These are phyloP conservation scores for Callinectes sapidus DNA, from an alignment of 2,888 invertebrate genomes.

Conservation along the genomic window DNA sequence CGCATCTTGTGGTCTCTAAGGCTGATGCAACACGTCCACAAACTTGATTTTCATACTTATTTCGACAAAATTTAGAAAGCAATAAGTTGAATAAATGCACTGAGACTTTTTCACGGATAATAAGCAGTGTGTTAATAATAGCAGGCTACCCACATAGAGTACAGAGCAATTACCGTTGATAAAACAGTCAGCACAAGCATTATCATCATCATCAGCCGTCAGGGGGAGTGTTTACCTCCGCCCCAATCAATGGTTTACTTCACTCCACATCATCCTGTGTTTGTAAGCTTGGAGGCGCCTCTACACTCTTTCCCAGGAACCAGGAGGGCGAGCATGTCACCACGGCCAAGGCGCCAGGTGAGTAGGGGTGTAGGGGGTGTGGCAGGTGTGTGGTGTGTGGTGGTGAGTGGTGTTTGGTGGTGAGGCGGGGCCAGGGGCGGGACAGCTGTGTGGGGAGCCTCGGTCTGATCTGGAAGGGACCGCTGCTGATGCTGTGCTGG, in stretches of 20 bases:
- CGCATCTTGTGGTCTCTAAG: not conserved
- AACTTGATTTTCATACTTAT: not conserved
- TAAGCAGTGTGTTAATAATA: not conserved
- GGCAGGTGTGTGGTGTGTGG: not conserved
- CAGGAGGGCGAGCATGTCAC: not conserved
- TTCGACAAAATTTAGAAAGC: not conserved
- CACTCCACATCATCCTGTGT: not conserved
- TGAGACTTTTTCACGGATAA: not conserved
- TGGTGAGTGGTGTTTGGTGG: not conserved
- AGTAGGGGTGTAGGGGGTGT: too few species aligned
- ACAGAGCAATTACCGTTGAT: not conserved
- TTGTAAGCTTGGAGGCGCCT: not conserved
- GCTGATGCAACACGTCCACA: not conserved
- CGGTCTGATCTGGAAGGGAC: not conserved
- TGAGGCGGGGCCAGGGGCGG: not conserved
- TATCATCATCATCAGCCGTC: not conserved
- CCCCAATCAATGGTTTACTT: conserved; percentile 7
- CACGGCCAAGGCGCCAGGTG: not conserved
- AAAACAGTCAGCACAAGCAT: not conserved
- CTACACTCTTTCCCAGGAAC: not conserved
- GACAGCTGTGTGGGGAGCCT: not conserved
- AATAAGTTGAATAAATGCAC: not conserved
- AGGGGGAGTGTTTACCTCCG: conserved; percentile 36
- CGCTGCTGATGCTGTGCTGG: not conserved
- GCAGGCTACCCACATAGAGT: not conserved